These are phyloP conservation scores for Himalopsyche japonica DNA, from an alignment of 2,888 invertebrate species.

Conservation along the genomic window DNA sequence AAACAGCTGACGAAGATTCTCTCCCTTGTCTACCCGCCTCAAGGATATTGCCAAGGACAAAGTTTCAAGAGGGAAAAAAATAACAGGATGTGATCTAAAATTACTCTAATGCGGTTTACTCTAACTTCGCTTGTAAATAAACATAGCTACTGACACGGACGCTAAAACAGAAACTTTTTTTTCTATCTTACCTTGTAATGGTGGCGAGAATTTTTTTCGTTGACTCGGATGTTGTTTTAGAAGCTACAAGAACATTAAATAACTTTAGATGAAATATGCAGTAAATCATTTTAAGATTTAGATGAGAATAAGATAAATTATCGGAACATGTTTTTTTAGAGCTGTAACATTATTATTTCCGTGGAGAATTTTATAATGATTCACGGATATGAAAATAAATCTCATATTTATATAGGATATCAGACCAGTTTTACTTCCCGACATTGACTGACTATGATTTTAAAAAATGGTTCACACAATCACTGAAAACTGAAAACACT, in stretches of 20 bases:
- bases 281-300: neutral
- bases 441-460: too few relatives aligned
- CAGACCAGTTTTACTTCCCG: too few relatives aligned
- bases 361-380: too few relatives aligned
- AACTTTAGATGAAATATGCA: neutral
- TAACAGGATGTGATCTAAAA: neutral
- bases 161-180: neutral
- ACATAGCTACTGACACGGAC: neutral
- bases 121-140: neutral
- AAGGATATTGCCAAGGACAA: neutral
- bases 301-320: neutral
- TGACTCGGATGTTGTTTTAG: neutral
- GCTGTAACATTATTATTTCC: too few relatives aligned
- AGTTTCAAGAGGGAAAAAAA: neutral
- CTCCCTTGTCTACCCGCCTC: neutral
- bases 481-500: too few relatives aligned
- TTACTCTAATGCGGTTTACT: neutral
- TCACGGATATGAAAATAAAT: too few relatives aligned
- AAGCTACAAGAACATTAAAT: neutral
- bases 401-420: too few relatives aligned
- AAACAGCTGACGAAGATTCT: conserved; percentile 22
- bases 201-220: neutral
- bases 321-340: too few relatives aligned
- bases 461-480: too few relatives aligned
- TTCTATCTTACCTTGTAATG: neutral